Conservation (phyloP, 2,888 invertebrate species). For the Ormia ochracea region DNA sequence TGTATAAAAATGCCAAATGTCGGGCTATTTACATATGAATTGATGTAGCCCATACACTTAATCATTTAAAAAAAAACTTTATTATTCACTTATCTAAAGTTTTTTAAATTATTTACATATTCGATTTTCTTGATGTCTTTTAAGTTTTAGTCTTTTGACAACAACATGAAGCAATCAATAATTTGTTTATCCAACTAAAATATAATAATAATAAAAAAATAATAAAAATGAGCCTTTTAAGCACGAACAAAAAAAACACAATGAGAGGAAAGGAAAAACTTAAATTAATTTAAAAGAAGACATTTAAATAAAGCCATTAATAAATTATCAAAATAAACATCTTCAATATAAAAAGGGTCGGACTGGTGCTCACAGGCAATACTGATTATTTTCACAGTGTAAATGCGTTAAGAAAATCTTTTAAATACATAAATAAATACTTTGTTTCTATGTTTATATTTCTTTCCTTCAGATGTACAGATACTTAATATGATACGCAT, state of each 20-base stretch:
- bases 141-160: background rate
- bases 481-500: constrained; percentile 47
- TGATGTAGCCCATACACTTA: background rate
- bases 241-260: constrained; percentile 14
- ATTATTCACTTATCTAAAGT: constrained; percentile 5
- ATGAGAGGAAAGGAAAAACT: background rate
- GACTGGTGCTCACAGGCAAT: constrained; percentile 10
- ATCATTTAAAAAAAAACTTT: constrained; percentile 26
- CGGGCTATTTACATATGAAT: constrained; percentile 24
- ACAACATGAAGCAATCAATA: constrained; percentile 4
- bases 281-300: constrained; percentile 11
- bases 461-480: constrained; percentile 13
- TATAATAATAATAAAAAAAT: constrained; percentile 1
- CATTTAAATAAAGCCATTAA: constrained; percentile 61
- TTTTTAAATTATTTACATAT: constrained; percentile 12
- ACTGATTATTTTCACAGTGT: constrained; percentile 59
- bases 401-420: constrained; percentile 57
- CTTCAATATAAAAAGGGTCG: constrained; percentile 5
- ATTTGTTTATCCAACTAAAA: background rate
- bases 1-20: too few species aligned
- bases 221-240: constrained; percentile 39
- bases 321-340: constrained; percentile 53
- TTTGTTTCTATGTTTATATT: background rate
- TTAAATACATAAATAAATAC: constrained; percentile 43
- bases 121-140: constrained; percentile 6